Conservation (phyloP, 2,888 invertebrate species). For the Cremastobaeus sp. region DNA sequence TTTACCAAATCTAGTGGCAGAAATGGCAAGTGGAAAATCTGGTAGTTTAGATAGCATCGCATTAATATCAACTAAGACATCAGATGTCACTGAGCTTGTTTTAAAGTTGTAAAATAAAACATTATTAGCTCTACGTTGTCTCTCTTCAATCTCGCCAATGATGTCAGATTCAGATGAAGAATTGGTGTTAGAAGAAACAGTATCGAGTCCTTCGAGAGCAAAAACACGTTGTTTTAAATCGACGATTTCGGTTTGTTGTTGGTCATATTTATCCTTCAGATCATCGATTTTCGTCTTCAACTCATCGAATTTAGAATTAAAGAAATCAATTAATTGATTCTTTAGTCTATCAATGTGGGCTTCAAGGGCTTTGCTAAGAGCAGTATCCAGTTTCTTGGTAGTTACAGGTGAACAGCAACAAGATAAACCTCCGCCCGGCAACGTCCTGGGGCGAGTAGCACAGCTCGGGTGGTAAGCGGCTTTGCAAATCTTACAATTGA, state of each 20-base stretch:
- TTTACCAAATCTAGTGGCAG: conserved; percentile 8
- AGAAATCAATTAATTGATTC: conserved; percentile 1
- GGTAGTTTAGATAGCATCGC: conserved; percentile 6
- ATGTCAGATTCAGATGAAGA: neutral
- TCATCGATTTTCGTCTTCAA: neutral
- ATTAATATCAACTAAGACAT: neutral
- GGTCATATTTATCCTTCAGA: too few species aligned
- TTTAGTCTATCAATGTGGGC: neutral
- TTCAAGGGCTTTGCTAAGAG: neutral
- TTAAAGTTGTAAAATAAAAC: conserved; percentile 9
- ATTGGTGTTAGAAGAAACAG: neutral
- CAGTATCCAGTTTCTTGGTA: neutral
- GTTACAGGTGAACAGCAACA: conserved; percentile 1
- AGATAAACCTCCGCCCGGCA: neutral
- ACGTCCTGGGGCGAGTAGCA: neutral
- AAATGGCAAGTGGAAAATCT: neutral
- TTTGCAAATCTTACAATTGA: conserved; percentile 2
- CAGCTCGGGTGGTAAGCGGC: conserved; percentile 10
- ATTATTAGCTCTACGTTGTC: neutral
- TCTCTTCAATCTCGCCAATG: neutral
- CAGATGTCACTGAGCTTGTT: neutral
- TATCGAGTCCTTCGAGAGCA: neutral
- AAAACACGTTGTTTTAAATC: conserved; percentile 1
- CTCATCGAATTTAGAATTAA: conserved; percentile 9
- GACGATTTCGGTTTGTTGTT: neutral